Base-by-base conservation (phyloP, 2,888 invertebrate genomes). In the Cynaeus angustus region DNA sequence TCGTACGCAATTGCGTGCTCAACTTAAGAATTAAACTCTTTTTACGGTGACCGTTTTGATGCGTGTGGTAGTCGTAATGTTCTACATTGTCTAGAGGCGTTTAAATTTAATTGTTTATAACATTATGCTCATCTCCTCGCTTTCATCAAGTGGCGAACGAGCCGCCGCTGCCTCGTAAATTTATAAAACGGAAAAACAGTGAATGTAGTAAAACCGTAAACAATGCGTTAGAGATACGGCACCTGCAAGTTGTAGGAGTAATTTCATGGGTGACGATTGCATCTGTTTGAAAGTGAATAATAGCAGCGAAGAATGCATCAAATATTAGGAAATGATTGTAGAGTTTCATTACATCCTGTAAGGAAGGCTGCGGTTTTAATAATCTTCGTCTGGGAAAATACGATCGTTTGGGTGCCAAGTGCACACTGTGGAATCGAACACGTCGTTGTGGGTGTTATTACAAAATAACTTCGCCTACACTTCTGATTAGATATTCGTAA, bases 401-500 rank as follows among this genome's bases (percentile, higher is more conserved):
- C 56, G 43, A 45, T 5, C 41, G 21, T 30, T 66, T 56, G 5
- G 38, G 48, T 21, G 45, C 33, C 43, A 56, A 59, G 30, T 59
- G 46, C 59, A 56, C 41, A 28, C 21, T 37, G 13, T 16, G 26
- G 28, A 66, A 50, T 55, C 46, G 66, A 66, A 67, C 50, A 67
- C 52, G 48, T 56, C 28, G 28, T 65, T 41, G 66, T 66, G 66
- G 66, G 59, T 67, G 59, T 59, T 67, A 58, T 52, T 59, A 66
- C 56, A 56, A 52, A 59, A 67, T 46, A 67, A 59, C 66, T 48
- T 67, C 64, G 64, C 72, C 66, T 67, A 72, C 56, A 70, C 21
- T 55, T 43, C 46, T 62, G 70, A 70, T 72, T 72, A 72, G 72
- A 73, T 73, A 71, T 71, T 69, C 66, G 66, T 59, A 64, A 66